Conservation (phyloP, 2,797 vertebrate species). For the Sebastes trivittatus region DNA sequence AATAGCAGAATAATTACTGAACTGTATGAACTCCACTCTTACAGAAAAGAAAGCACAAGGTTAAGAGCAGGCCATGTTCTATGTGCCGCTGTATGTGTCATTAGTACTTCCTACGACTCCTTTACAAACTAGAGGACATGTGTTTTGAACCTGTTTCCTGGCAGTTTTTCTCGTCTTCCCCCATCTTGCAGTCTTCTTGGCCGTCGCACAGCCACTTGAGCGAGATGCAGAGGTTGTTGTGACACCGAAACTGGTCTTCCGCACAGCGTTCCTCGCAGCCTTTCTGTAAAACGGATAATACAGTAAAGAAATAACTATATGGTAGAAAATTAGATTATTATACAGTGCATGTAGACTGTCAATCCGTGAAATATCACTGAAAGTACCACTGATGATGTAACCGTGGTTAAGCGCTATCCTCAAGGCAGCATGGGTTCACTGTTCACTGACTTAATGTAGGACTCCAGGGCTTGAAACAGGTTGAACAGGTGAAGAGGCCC, state of each 20-base stretch:
- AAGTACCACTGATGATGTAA: background rate
- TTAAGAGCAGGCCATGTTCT: background rate
- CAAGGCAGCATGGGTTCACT: background rate
- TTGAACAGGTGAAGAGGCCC: background rate
- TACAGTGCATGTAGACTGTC: background rate
- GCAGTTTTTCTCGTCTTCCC: slow-evolving; percentile 94
- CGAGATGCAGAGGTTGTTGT: slow-evolving; percentile 94
- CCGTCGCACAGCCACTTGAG: slow-evolving; percentile 94
- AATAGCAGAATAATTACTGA: background rate
- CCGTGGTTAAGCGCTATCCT: background rate
- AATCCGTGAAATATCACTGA: background rate
- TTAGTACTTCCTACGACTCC: background rate
- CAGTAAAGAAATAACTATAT: background rate
- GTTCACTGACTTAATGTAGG: background rate
- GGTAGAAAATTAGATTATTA: background rate
- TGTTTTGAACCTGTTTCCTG: slow-evolving; percentile 77
- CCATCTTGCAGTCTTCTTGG: slow-evolving; percentile 95
- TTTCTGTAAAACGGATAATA: slow-evolving; percentile 82
- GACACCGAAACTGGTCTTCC: slow-evolving; percentile 94
- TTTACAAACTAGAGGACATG: background rate
- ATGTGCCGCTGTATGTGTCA: background rate
- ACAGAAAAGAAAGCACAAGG: background rate
- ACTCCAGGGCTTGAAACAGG: background rate
- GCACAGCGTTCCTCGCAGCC: slow-evolving; percentile 92
- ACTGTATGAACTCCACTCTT: background rate